Evolutionary conservation across 2,797 vertebrate genomes (phyloP), one percentile per base, ranked within the genome.

Genomic region (Buphagus erythrorhynchus): DNA sequence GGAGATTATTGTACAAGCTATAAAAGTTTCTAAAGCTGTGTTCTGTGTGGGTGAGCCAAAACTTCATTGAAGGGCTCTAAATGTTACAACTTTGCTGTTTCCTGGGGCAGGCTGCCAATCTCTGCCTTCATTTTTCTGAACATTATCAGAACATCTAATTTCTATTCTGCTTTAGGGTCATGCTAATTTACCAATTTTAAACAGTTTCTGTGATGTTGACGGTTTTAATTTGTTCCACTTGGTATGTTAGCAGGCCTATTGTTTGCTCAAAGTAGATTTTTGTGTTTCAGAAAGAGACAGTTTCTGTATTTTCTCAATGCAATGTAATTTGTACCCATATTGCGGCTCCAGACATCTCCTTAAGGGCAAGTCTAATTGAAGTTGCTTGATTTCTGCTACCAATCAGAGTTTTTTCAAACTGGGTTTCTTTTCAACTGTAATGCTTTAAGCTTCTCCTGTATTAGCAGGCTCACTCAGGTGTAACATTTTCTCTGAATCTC

Each of bases 321-420:
- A 80, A 75, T 80, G 58, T 43, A 79, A 95, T 96, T 95, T 95
- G 51, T 84, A 81, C 55, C 71, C 58, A 45, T 85, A 87, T 46
- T 93, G 73, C 68, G 43, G 62, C 24, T 88, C 84, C 78, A 94
- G 80, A 93, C 63, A 51, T 49, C 74, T 93, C 93, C 95, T 92
- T 67, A 58, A 76, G 84, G 82, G 85, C 74, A 93, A 90, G 19
- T 89, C 83, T 94, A 96, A 95, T 95, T 96, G 92, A 95, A 95
- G 69, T 90, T 90, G 17, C 88, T 93, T 93, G 88, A 87, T 94
- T 97, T 97, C 87, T 95, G 71, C 72, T 95, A 88, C 83, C 65
- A 95, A 46, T 86, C 71, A 74, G 46, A 73, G 62, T 29, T 67
- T 86, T 82, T 94, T 90, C 40, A 66, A 84, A 49, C 62, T n/a